Evolutionary conservation across 2,888 invertebrate species (phyloP).

Genomic region (Brachypterus glaber): DNA sequence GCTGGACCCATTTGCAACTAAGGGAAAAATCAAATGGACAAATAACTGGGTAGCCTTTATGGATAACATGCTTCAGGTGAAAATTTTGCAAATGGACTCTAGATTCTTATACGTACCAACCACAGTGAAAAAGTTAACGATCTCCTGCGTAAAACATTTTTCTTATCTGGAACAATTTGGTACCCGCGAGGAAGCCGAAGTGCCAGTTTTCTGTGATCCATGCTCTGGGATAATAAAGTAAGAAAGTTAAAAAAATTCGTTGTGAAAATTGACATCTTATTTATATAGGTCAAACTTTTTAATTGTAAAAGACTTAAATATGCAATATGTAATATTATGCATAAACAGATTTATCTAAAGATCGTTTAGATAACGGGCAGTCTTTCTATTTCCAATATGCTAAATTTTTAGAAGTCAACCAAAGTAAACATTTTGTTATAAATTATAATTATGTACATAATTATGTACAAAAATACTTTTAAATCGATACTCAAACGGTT

Average conservation of each 20-base stretch:
- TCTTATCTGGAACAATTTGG: slow-evolving; percentile 17
- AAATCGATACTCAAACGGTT: no score
- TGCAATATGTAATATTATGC: no score
- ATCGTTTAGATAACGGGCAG: no score
- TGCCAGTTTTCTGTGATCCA: not conserved
- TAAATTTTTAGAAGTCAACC: no score
- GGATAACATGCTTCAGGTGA: slow-evolving; percentile 81
- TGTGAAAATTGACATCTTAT: no score
- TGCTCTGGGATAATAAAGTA: slow-evolving; percentile 13
- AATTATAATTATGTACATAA: no score
- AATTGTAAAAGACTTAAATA: no score
- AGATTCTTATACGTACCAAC: slow-evolving; percentile 66
- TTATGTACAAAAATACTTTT: slow-evolving; percentile 1
- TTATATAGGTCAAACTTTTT: no score
- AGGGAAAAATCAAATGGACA: slow-evolving; percentile 55
- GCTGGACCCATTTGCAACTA: slow-evolving; percentile 30
- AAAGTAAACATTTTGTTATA: no score
- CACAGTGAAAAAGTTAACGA: slow-evolving; percentile 57
- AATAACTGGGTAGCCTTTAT: slow-evolving; percentile 83
- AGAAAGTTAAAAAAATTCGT: slow-evolving; percentile 4
- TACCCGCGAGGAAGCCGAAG: not conserved
- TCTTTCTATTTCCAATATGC: no score
- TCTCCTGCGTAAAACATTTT: slow-evolving; percentile 56
- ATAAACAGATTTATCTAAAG: no score
- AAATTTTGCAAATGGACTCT: slow-evolving; percentile 58